These are phyloP conservation scores for Urocolius indicus DNA, from an alignment of 2,113 vertebrate species.

Conservation along the genomic window DNA sequence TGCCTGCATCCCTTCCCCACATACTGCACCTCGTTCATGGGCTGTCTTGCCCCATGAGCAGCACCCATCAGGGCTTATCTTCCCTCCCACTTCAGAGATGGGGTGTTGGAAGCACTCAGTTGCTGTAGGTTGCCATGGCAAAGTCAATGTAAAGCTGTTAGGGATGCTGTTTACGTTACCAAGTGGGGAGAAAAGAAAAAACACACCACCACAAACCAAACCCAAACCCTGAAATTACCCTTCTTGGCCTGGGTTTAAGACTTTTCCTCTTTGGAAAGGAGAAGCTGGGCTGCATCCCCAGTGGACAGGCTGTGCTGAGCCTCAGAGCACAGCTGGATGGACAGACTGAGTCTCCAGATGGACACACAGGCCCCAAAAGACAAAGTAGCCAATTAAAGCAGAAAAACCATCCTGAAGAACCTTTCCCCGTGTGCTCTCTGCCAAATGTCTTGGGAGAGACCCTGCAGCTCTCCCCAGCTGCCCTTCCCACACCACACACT, in stretches of 20 bases:
- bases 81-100: conserved; percentile 23
- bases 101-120: conserved; percentile 40
- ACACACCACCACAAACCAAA: neutral
- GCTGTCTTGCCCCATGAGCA: neutral
- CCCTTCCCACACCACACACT: rapidly evolving
- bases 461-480: rapidly evolving
- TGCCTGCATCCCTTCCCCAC: neutral
- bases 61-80: neutral
- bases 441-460: rapidly evolving
- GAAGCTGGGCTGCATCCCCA: neutral
- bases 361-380: rapidly evolving
- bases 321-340: rapidly evolving
- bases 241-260: neutral
- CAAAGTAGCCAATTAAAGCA: neutral
- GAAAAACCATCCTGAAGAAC: rapidly evolving
- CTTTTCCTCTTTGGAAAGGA: neutral
- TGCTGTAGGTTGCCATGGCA: conserved; percentile 74
- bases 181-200: neutral
- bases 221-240: neutral
- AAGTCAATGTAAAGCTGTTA: conserved; percentile 65
- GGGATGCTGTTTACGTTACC: conserved; percentile 63
- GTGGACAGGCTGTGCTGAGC: neutral
- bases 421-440: rapidly evolving
- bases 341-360: rapidly evolving
- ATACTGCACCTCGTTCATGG: rapidly evolving